Conservation (phyloP, 2,888 invertebrate species). For the Callyntrura sp. region DNA sequence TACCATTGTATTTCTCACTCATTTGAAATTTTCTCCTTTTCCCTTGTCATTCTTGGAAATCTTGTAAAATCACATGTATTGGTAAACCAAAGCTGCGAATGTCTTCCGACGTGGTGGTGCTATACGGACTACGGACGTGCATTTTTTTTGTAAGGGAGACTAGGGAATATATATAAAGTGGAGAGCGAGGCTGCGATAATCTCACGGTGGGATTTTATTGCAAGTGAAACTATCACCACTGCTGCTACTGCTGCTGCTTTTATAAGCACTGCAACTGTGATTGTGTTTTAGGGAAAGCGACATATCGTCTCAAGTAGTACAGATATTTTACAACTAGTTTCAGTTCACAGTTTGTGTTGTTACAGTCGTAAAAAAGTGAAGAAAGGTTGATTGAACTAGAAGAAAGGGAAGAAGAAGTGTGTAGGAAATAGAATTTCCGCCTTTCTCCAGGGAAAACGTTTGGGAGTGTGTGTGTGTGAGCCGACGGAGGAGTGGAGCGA, state of each 20-base stretch:
- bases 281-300: constrained; percentile 68
- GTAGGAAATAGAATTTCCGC: constrained; percentile 73
- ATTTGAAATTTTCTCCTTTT: neutral
- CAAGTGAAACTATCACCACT: constrained; percentile 34
- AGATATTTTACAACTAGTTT: constrained; percentile 33
- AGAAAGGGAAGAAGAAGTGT: constrained; percentile 45
- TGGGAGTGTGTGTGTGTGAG: constrained; percentile 57
- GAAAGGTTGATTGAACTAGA: constrained; percentile 74
- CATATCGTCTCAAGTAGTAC: constrained; percentile 49
- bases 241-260: neutral
- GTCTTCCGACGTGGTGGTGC: neutral
- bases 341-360: constrained; percentile 31
- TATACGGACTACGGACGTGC: neutral
- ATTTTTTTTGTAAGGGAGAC: constrained; percentile 9
- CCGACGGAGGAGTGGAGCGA: constrained; percentile 16
- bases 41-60: constrained; percentile 13
- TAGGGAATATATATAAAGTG: neutral
- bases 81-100: constrained; percentile 27
- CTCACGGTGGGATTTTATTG: constrained; percentile 75
- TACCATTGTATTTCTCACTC: constrained; percentile 29
- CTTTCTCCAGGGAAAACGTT: constrained; percentile 73
- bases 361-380: constrained; percentile 50
- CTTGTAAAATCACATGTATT: constrained; percentile 37
- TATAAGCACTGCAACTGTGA: no score
- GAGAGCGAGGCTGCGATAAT: constrained; percentile 56